Percentiles rank a stretch among this genome's conserved stretches.
phyloP scores from a whole-genome alignment of 2,888 invertebrate genomes.

The Drosophila mettleri region DNA sequence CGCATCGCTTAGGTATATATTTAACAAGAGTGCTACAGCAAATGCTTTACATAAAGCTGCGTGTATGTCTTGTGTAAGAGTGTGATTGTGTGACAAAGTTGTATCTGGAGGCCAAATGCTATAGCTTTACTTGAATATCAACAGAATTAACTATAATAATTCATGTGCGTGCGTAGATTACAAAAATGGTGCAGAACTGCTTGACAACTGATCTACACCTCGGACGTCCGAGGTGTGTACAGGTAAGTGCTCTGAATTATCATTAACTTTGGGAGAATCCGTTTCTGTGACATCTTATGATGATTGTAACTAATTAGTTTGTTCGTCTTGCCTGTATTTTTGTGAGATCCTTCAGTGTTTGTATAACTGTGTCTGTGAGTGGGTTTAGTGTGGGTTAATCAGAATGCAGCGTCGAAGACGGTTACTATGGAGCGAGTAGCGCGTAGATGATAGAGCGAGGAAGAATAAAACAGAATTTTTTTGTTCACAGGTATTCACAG shows the following conservation, averaged over 20 bases:
- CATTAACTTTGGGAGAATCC: conserved; percentile 12
- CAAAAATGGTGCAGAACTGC: conserved; percentile 34
- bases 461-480: conserved; percentile 52
- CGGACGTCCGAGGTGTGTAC: conserved; percentile 29
- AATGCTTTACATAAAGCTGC: conserved; percentile 70
- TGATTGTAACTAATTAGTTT: conserved; percentile 19
- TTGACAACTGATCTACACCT: conserved; percentile 11
- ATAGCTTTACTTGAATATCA: conserved; percentile 34
- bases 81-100: conserved; percentile 2
- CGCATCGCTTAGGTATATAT: not conserved
- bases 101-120: conserved; percentile 36
- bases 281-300: conserved; percentile 17
- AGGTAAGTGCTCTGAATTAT: conserved; percentile 6
- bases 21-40: conserved; percentile 35
- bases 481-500: conserved; percentile 45
- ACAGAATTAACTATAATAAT: conserved; percentile 19
- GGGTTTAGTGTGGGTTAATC: conserved; percentile 41
- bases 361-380: conserved; percentile 48
- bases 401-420: conserved; percentile 73
- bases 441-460: conserved; percentile 40
- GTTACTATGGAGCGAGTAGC: conserved; percentile 56
- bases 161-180: conserved; percentile 11
- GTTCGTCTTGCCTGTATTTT: conserved; percentile 46
- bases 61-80: conserved; percentile 22
- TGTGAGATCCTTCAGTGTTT: conserved; percentile 39